Conservation (phyloP, 2,888 invertebrate species). For the Mythimna pallens region DNA sequence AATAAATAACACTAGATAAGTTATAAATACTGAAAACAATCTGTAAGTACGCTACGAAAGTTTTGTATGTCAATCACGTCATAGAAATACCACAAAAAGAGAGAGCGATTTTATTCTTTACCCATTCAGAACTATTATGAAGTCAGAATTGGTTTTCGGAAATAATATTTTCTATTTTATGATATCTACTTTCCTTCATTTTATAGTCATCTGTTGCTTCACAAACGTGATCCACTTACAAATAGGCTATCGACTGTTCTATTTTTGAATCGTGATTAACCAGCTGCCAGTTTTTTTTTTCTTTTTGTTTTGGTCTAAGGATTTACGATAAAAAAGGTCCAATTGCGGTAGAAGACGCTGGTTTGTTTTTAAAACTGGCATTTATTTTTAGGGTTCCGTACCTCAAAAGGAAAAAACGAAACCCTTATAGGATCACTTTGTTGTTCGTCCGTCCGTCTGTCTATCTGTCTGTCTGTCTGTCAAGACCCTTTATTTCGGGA, state of each 20-base stretch:
- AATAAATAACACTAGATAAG: too few species aligned
- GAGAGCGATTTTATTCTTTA: constrained; percentile 10
- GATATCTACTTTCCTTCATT: constrained; percentile 38
- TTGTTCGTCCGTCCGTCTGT: too few species aligned
- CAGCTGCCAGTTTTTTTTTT: neutral
- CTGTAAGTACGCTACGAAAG: neutral
- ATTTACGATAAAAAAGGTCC: neutral
- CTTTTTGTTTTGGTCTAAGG: neutral
- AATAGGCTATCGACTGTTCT: constrained; percentile 33
- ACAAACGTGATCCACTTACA: constrained; percentile 46
- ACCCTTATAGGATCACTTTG: too few species aligned
- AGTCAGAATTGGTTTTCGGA: constrained; percentile 45
- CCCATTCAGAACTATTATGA: constrained; percentile 47
- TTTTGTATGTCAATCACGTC: neutral
- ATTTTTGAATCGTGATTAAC: constrained; percentile 28
- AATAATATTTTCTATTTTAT: constrained; percentile 55
- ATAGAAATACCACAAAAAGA: constrained; percentile 13
- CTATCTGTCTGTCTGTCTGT: too few species aligned
- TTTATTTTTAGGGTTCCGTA: too few species aligned
- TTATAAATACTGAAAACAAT: neutral
- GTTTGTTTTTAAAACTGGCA: neutral
- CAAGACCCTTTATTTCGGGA: too few species aligned
- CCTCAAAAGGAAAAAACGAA: too few species aligned
- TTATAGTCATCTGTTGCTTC: constrained; percentile 59
- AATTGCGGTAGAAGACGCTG: neutral